Evolutionary conservation across 2,797 vertebrate species (phyloP), one percentile per base, ranked within the genome.

Genomic region (Gymnocypris eckloni): DNA sequence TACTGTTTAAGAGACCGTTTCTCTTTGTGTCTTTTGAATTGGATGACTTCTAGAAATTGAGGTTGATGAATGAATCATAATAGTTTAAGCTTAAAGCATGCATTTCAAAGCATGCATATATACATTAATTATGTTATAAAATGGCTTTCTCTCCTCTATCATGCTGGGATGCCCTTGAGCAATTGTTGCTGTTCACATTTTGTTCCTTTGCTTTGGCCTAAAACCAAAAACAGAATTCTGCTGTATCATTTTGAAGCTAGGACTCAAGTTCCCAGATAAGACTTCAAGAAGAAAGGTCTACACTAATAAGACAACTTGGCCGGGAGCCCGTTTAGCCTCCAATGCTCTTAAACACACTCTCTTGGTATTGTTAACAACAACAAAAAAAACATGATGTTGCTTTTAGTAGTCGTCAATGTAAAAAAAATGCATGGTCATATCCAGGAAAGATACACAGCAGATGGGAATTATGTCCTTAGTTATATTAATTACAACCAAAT

Each of bases 121-220:
- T 43, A 41, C 72, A 76, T 83, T 76, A 66, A 66, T 83, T 84
- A 84, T 77, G 72, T 52, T 56, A 56, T 50, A 66, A 66, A 75
- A 67, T 41, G 22, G 0, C 16, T 77, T 69, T 67, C 48, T 84
- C 9, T 83, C 33, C 45, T 52, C 56, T 83, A 45, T 83, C 22
- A 52, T 50, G 25, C 71, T 64, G 71, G 11, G 56, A 25, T 64
- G 20, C 56, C 71, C 82, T 76, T 9, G 12, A 50, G 82, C 59
- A 41, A 13, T 77, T 22, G 4, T 33, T 67, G 16, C 43, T 16
- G 6, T n/a, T 77, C 64, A 84, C 82, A 67, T 84, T 84, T 67
- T 66, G 12, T 77, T 67, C 22, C 45, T 20, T 18, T 67, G 59
- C 59, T 69, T 77, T 54, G 33, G 82, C 72, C 61, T 52, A 12